phyloP scores from a whole-genome alignment of 2,888 invertebrate species.

The Nomada goodeniana region DNA sequence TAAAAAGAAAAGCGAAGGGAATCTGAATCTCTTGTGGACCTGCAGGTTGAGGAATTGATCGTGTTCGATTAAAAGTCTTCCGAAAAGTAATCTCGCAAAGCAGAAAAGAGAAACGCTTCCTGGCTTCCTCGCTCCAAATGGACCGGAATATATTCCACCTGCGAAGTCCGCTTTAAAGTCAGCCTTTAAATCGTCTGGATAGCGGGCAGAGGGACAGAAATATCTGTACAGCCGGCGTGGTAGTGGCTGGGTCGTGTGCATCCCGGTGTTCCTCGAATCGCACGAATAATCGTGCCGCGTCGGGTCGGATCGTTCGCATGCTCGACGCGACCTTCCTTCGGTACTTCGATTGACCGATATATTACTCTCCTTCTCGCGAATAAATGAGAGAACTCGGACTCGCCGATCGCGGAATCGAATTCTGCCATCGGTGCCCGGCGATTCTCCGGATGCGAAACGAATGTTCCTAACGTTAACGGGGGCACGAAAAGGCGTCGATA shows the following conservation, averaged over 20 bases:
- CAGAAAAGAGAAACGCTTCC: not conserved
- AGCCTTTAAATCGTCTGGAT: not conserved
- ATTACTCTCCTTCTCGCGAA: too few relatives aligned
- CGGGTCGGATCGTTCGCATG: conserved; percentile 14
- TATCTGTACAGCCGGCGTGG: not conserved
- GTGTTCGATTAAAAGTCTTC: not conserved
- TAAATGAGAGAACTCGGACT: too few relatives aligned
- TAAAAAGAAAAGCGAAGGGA: not conserved
- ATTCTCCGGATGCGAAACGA: conserved; percentile 28
- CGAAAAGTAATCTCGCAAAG: not conserved
- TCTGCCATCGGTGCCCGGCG: too few relatives aligned
- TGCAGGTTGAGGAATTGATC: not conserved
- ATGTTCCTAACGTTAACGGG: conserved; percentile 12
- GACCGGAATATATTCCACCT: not conserved
- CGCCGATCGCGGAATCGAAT: not conserved
- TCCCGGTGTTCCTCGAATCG: conserved; percentile 6
- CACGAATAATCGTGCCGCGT: conserved; percentile 34
- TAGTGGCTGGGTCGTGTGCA: not conserved
- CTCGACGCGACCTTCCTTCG: conserved; percentile 14
- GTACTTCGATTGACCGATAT: not conserved
- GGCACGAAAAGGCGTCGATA: conserved; percentile 48
- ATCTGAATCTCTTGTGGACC: conserved; percentile 3
- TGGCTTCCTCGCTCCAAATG: not conserved
- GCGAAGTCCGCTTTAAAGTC: not conserved
- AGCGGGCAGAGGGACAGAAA: not conserved